Evolutionary conservation across 2,113 vertebrate species (phyloP).

Genomic region (Varanus komodoensis): DNA sequence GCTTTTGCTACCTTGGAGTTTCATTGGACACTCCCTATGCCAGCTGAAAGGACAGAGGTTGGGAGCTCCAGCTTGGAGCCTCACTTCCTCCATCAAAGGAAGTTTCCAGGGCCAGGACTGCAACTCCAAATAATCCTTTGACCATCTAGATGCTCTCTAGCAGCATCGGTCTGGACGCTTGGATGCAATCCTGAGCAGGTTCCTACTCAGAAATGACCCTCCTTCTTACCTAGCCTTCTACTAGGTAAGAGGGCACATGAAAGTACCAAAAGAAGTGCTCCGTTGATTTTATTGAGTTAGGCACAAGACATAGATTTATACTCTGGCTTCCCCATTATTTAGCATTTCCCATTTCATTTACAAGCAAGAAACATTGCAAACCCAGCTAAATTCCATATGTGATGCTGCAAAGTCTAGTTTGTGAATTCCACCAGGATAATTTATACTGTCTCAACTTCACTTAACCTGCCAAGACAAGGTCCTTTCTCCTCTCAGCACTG

Average conservation of each 20-base stretch:
- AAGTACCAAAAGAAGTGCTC: not conserved
- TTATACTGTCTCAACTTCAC: slow-evolving; percentile 6
- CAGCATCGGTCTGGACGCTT: too few relatives aligned
- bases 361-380: not conserved
- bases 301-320: not conserved
- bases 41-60: too few relatives aligned
- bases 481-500: not conserved
- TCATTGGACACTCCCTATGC: too few relatives aligned
- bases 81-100: too few relatives aligned
- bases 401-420: not conserved
- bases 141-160: too few relatives aligned
- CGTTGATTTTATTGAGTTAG: not conserved
- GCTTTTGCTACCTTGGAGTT: too few relatives aligned
- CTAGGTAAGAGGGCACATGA: not conserved
- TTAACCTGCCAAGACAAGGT: not conserved
- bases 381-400: not conserved
- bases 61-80: too few relatives aligned
- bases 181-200: too few relatives aligned
- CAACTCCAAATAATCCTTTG: too few relatives aligned
- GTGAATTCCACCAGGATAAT: not conserved
- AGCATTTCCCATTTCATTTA: not conserved
- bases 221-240: too few relatives aligned
- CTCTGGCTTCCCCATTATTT: not conserved
- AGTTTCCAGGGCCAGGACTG: too few relatives aligned
- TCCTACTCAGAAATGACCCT: too few relatives aligned